Evolutionary conservation across 2,888 invertebrate species (phyloP), one percentile per base, ranked within the genome.

Genomic region (Nemotelus pantherinus): DNA sequence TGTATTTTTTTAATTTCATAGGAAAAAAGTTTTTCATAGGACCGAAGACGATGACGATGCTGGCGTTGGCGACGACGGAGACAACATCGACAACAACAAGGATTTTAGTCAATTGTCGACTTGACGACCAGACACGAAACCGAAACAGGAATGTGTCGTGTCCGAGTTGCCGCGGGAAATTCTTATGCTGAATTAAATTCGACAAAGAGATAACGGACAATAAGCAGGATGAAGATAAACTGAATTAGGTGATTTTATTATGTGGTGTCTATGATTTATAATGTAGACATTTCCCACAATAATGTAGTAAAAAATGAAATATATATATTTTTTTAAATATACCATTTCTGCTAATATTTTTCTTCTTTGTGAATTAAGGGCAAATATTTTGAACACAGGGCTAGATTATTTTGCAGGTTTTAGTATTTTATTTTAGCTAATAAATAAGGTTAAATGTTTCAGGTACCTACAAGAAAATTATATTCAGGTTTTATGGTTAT

Each of bases 1-100:
- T 72, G 72, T 72, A 25, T 25, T 25, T 25, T 60, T 60, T 58
- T 72, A 72, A 58, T 72, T 72, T 58, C 57, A 39, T 58, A 4
- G 43, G 50, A 65, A 68, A 68, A 68, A 71, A 71, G 71, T 71
- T 71, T 71, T 50, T 44, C 68, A 9, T 65, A 65, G 25, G 25
- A 25, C 25, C 25, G 25, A 25, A 25, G 25, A 25, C 25, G 25
- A 50, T 9, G 50, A 50, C 50, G 5, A 25, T 25, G 25, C 25
- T 25, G 25, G 25, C 25, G 25, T 25, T 25, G 25, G 25, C 25
- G 25, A 25, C 25, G 25, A 25, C 25, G 25, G 25, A 25, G 50
- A 45, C 65, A n/a, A n/a, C 65, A 45, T 65, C 65, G 65, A 65
- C 65, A 45, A 47, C 10, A 4, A 65, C 25, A 25, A 25, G 25